A percentile compares a stretch with the other conserved stretches of the same genome.
Evolutionary conservation across 2,888 invertebrate genomes (phyloP).

Genomic region (Amphipyra tragopoginis): DNA sequence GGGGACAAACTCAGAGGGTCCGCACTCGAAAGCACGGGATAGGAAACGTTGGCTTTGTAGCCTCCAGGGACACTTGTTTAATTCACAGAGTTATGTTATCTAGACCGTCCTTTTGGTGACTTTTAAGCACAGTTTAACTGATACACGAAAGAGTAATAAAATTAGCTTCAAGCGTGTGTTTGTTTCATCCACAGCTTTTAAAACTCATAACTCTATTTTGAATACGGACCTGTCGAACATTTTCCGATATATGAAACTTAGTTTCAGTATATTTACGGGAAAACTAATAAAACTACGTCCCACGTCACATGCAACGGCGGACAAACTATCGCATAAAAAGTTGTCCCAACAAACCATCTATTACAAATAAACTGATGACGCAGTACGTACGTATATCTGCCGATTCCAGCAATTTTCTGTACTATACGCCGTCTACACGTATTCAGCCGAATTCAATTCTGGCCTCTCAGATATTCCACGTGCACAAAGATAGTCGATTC

Average conservation of each 20-base stretch:
- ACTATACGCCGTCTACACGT: slow-evolving; percentile 52
- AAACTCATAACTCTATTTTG: slow-evolving; percentile 18
- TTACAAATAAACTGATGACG: slow-evolving; percentile 52
- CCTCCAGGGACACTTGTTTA: slow-evolving; percentile 72
- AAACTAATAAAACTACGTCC: slow-evolving; percentile 44
- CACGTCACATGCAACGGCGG: slow-evolving; percentile 23
- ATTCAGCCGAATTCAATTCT: slow-evolving; percentile 75
- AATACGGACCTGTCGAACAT: slow-evolving; percentile 14
- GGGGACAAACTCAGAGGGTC: slow-evolving; percentile 74
- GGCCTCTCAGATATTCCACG: slow-evolving; percentile 77
- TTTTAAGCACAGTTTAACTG: slow-evolving; percentile 32
- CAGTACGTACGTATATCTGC: slow-evolving; percentile 48
- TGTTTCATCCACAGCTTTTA: background rate
- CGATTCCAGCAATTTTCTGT: slow-evolving; percentile 58
- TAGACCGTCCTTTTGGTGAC: slow-evolving; percentile 50
- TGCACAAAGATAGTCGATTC: slow-evolving; percentile 79
- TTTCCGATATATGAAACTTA: slow-evolving; percentile 16
- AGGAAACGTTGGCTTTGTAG: slow-evolving; percentile 66
- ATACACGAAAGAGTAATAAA: slow-evolving; percentile 10
- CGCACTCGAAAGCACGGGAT: slow-evolving; percentile 58
- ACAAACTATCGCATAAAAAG: slow-evolving; percentile 41
- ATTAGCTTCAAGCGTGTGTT: background rate
- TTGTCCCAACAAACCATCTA: slow-evolving; percentile 28
- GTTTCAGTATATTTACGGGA: slow-evolving; percentile 7
- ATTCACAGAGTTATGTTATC: slow-evolving; percentile 68